These are phyloP conservation scores for Ophioninae sp. DNA, from an alignment of 2,888 invertebrate species.

Conservation along the genomic window DNA sequence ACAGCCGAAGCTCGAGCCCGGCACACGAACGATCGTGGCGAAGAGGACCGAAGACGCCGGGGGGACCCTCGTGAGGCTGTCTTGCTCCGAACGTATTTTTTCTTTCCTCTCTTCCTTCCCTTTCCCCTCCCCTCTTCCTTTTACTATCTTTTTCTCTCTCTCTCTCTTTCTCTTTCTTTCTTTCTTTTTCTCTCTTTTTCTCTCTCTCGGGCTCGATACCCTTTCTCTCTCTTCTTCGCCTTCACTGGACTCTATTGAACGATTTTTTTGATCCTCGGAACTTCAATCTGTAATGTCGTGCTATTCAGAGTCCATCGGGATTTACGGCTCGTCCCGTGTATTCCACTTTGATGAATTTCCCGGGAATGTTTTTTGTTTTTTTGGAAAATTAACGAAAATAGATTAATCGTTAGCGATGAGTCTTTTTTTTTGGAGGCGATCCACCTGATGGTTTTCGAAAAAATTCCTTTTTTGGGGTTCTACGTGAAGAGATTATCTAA, in stretches of 20 bases:
- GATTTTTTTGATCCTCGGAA: slow-evolving; percentile 20
- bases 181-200: slow-evolving; percentile 24
- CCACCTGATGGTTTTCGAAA: too few relatives aligned
- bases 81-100: slow-evolving; percentile 50
- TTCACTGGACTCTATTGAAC: slow-evolving; percentile 25
- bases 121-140: slow-evolving; percentile 50
- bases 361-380: neutral
- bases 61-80: slow-evolving; percentile 58
- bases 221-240: slow-evolving; percentile 30
- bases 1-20: slow-evolving; percentile 78
- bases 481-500: too few relatives aligned
- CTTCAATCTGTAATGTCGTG: slow-evolving; percentile 32
- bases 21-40: slow-evolving; percentile 76
- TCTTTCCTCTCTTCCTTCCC: slow-evolving; percentile 47
- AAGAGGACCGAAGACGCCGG: slow-evolving; percentile 74
- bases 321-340: neutral
- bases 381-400: neutral
- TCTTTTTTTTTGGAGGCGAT: too few relatives aligned
- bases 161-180: slow-evolving; percentile 15
- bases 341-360: neutral
- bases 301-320: slow-evolving; percentile 3
- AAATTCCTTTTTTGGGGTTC: too few relatives aligned
- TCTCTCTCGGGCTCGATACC: too few relatives aligned
- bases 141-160: slow-evolving; percentile 53
- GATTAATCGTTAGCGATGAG: too few relatives aligned